Base-by-base conservation (phyloP, 2,797 vertebrate species). In the Acanthopagrus latus region DNA sequence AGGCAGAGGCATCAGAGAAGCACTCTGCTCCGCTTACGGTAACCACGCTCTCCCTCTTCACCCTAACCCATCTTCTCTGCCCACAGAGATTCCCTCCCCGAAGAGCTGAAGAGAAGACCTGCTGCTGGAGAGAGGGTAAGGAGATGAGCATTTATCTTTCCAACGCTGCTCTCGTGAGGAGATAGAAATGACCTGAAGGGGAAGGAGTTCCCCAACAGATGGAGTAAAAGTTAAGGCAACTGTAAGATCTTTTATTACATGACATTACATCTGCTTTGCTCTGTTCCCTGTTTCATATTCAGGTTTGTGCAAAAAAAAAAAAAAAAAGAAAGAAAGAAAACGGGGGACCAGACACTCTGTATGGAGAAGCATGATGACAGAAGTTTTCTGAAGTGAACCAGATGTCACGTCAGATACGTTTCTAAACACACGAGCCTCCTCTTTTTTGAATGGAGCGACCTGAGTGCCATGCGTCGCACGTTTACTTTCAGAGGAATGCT, bases 1-100 rank as follows among this genome's bases (percentile, higher is more conserved):
- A 89, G 87, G 80, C 90, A 76, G 85, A 92, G 86, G 91, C 90
- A 93, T 91, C 92, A 86, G 91, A 91, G 88, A 86, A 84, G 91
- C 90, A 86, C 84, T 84, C 75, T 87, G 86, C 90, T 91, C 76
- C 83, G 84, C 89, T 91, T 87, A 92, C 81, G 47, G 83, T 88
- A 86, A 90, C 91, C 82, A 82, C 83, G 76, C 86, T 89, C 84
- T 92, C 87, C 83, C 88, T 91, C 82, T 70, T 90, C 85, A 90
- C 84, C 91, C 83, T 79, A 78, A 90, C 82, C 78, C 91, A 91
- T 91, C 91, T 80, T 88, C 85, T 84, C 81, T 11, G 81, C 79
- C 81, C 63, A 3, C 87, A 76, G 79, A 74, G 71, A 57, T 80
- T 38, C 81, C 76, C 64, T 74, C 66, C 63, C 46, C 63, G 81